These are phyloP conservation scores for Drosophila nr. perissopoda DNA, from an alignment of 2,888 invertebrate species.

Conservation along the genomic window DNA sequence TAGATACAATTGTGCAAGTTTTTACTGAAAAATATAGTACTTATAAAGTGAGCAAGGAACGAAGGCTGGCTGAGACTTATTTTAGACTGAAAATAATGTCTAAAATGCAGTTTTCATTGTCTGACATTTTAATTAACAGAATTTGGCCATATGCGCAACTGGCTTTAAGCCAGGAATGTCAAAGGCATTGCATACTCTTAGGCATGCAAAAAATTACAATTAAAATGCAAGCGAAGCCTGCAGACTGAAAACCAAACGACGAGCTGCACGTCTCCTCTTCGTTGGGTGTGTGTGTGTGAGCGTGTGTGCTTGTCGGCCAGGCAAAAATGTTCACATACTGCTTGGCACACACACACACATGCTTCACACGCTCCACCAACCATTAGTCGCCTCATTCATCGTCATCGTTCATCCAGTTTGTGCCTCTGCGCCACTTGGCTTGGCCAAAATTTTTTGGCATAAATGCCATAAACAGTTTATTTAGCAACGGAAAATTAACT, in stretches of 20 bases:
- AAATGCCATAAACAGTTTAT: constrained; percentile 83
- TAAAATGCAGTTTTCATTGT: constrained; percentile 4
- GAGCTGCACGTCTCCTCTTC: constrained; percentile 32
- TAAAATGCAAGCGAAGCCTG: constrained; percentile 50
- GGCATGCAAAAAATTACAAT: constrained; percentile 71
- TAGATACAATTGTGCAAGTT: neutral
- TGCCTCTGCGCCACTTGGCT: constrained; percentile 28
- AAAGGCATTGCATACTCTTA: constrained; percentile 28
- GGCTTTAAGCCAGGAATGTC: constrained; percentile 27
- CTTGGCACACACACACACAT: constrained; percentile 10
- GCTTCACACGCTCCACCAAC: constrained; percentile 22
- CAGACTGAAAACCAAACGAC: constrained; percentile 31
- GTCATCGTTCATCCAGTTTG: constrained; percentile 54
- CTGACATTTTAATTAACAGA: constrained; percentile 42
- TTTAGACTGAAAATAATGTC: neutral
- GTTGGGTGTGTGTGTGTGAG: constrained; percentile 2
- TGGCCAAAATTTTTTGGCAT: constrained; percentile 79
- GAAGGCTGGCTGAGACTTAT: neutral
- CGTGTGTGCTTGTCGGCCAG: constrained; percentile 39
- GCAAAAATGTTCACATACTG: constrained; percentile 60
- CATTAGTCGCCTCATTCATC: constrained; percentile 49
- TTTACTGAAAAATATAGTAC: neutral
- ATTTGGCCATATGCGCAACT: constrained; percentile 15
- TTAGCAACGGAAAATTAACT: constrained; percentile 83
- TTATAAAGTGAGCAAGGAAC: neutral